Evolutionary conservation across 2,888 invertebrate genomes (phyloP), one percentile per base, ranked within the genome.

Genomic region (Axea sp.): DNA sequence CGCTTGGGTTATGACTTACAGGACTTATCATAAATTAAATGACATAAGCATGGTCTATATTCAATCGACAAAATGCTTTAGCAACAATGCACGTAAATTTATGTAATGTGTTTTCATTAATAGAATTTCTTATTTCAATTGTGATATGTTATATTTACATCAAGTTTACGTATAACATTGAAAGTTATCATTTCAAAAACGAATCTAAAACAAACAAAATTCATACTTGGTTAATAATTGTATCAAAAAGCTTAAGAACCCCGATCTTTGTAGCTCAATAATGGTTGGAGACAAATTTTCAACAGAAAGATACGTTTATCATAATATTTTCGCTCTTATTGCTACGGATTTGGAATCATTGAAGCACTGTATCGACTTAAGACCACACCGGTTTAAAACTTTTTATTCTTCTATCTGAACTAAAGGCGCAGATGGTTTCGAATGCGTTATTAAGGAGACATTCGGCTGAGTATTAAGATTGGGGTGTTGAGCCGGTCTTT

Each of bases 401-500:
- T 67, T 57, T 67, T 57, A 24, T 67, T 49, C 30, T 30, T 45
- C 55, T 19, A 39, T 39, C 39, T 14, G 26, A 17, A 19, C 14
- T 4, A 33, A 57, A 65, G 30, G 35, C 24, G 43, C 57, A 72
- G 71, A 72, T 72, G 71, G 57, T 24, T 15, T 11, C 43, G 30
- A 72, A 57, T 72, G 57, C 64, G 49, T 49, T 71, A 49, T 71
- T 71, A 62, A 60, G 47, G 71, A 62, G 71, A 71, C 62, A 45
- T 47, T 71, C 64, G 24, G 51, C 11, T 8, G 30, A 22, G 72
- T 64, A 59, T 72, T 65, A 59, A 59, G 72, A 59, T 64, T 74
- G 45, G 60, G 68, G 76, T 76, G 75, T 77, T 72, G 77, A 74
- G 76, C 76, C 71, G 76, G 78, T 78, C 59, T 78, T 78, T 78